Percentiles rank a stretch among this genome's conserved stretches.
Evolutionary conservation across 2,797 vertebrate genomes (phyloP).

Genomic region (Ficedula albicollis): DNA sequence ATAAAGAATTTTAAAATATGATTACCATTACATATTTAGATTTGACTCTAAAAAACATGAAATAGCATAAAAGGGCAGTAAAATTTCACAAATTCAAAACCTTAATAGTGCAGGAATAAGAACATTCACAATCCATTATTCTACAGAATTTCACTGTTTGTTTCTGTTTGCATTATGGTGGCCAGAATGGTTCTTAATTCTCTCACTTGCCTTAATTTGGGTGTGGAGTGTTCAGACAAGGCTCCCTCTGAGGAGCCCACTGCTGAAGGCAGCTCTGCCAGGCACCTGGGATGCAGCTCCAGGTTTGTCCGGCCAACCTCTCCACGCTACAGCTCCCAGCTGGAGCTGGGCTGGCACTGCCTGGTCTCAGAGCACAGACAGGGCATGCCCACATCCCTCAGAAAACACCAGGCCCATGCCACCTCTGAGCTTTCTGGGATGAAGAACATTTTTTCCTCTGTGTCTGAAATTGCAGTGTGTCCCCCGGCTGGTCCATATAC

Average conservation of each 20-base stretch:
- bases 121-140: not conserved
- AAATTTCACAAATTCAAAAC: not conserved
- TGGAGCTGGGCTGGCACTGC: not conserved
- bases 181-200: not conserved
- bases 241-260: not conserved
- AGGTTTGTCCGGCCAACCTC: not conserved
- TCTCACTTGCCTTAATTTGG: not conserved
- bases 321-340: not conserved
- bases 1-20: not conserved
- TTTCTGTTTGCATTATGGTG: not conserved
- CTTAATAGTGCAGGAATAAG: not conserved
- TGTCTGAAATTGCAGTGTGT: not conserved
- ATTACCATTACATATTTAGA: not conserved
- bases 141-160: not conserved
- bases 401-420: not conserved
- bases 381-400: rapidly evolving
- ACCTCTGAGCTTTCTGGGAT: not conserved
- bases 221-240: too few relatives aligned
- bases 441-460: not conserved
- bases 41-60: not conserved
- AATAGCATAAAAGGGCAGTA: not conserved
- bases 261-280: not conserved
- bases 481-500: not conserved
- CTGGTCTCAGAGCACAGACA: not conserved
- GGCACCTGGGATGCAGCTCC: not conserved